Evolutionary conservation across 2,797 vertebrate genomes (phyloP), one percentile per base, ranked within the genome.

Genomic region (Cuculus canorus): DNA sequence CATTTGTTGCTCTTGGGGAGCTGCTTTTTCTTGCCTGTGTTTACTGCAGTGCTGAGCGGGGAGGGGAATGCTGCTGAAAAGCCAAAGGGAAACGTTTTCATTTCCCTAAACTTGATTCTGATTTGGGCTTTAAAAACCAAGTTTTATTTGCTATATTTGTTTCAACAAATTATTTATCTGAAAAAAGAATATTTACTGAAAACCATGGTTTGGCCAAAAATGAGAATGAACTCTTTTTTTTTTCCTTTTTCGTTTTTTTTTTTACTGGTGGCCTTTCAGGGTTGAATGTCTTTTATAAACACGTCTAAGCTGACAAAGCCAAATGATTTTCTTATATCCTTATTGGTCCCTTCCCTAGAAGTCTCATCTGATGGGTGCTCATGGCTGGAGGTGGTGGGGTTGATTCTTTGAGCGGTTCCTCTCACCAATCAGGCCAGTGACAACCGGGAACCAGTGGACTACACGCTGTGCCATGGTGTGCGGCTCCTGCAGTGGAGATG

Each of bases 381-480:
- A 0, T 18, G 76, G 50, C n/a, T 41, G 45, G 52, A 19, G 57
- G 47, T 17, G 39, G 33, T 28, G 50, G 39, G 37, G 7, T 16
- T 33, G 17, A 19, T 83, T 13, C 60, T 47, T 59, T 9, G 53
- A 18, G 47, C 13, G 33, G 33, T 52, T 70, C 27, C n/a, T 35
- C 41, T 32, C 33, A 21, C 60, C 75, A 50, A 25, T 54, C 13
- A 35, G 54, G 28, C 61, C 77, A 27, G 64, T 33, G 53, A 8
- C 53, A 80, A 5, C 37, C 28, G 81, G 69, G 65, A 15, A 33
- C 54, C 53, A 4, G n/a, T n/a, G n/a, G n/a, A n/a, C n/a, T n/a
- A n/a, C n/a, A n/a, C n/a, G n/a, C 47, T 2, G 11, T 1, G 13
- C n/a, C n/a, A n/a, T 22, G 52, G 8, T 15, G 5, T 13, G 48